Evolutionary conservation across 2,113 vertebrate species (phyloP).

Genomic region (Bubo bubo): DNA sequence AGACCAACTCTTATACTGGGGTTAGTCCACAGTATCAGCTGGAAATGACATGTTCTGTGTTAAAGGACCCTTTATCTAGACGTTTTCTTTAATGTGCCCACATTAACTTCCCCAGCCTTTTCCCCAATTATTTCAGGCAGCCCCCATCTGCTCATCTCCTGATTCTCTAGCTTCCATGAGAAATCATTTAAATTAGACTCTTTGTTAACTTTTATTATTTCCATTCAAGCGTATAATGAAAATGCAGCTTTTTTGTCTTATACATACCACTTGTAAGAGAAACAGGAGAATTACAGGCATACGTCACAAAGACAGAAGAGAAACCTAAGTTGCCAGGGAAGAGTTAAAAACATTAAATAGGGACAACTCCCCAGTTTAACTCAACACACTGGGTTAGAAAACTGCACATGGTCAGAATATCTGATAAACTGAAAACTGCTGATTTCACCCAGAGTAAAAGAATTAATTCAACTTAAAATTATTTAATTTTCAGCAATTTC

Average conservation of each 20-base stretch:
- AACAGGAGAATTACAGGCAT: not conserved
- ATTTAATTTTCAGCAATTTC: not conserved
- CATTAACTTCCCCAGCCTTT: not conserved
- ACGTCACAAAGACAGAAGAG: not conserved
- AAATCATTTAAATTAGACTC: not conserved
- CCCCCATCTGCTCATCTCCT: not conserved
- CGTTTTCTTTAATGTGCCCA: not conserved
- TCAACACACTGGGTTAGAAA: not conserved
- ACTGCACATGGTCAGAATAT: not conserved
- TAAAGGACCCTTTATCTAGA: not conserved
- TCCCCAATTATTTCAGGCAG: not conserved
- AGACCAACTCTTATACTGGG: not conserved
- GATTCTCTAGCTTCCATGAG: not conserved
- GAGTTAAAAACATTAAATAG: not conserved
- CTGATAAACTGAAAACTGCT: not conserved
- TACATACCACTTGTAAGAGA: not conserved
- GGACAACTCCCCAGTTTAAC: not conserved
- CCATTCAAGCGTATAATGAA: not conserved
- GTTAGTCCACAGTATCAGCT: not conserved
- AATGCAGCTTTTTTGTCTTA: not conserved
- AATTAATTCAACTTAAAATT: not conserved
- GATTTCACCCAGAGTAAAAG: not conserved
- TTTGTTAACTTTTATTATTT: not conserved
- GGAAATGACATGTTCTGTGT: not conserved
- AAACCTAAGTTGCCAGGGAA: not conserved